Percentiles rank a stretch among this genome's conserved stretches.
Evolutionary conservation across 2,113 vertebrate genomes (phyloP).

Genomic region (Cathartes aura): DNA sequence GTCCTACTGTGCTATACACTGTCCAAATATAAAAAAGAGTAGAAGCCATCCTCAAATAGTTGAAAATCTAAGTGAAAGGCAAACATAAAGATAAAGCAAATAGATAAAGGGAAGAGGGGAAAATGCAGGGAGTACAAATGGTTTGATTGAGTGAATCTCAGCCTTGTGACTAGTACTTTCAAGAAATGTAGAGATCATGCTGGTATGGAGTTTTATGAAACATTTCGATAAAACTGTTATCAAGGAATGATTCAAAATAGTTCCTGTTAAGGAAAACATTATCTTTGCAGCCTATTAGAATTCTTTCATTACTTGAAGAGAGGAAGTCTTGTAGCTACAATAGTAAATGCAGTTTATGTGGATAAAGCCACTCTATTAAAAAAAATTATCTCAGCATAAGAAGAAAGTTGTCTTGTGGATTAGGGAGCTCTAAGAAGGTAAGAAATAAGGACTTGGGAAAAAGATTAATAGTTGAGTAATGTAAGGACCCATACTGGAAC

Average conservation of each 20-base stretch:
- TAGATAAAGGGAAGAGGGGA: constrained; percentile 3
- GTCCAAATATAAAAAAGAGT: constrained; percentile 38
- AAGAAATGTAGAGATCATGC: background rate
- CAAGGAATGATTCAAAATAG: constrained; percentile 26
- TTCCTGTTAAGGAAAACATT: constrained; percentile 15
- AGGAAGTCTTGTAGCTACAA: background rate
- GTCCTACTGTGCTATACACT: background rate
- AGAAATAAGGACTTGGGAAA: constrained; percentile 15
- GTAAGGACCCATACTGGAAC: background rate
- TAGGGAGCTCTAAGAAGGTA: background rate
- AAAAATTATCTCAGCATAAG: background rate
- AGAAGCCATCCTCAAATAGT: constrained; percentile 23
- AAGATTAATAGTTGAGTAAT: background rate
- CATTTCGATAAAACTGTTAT: background rate
- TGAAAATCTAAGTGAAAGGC: constrained; percentile 38
- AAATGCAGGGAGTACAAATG: background rate
- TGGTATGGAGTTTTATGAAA: background rate
- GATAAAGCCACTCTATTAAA: constrained; percentile 12
- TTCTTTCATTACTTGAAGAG: constrained; percentile 13
- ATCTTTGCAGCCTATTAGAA: constrained; percentile 16
- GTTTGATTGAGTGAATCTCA: background rate
- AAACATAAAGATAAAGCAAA: constrained; percentile 50
- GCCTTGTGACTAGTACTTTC: background rate
- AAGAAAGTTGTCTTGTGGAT: background rate
- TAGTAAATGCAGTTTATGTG: constrained; percentile 21